Percentiles rank a stretch among this genome's conserved stretches.
These are phyloP conservation scores for Poecilia gillii DNA, from an alignment of 2,797 vertebrate genomes.

Conservation along the genomic window DNA sequence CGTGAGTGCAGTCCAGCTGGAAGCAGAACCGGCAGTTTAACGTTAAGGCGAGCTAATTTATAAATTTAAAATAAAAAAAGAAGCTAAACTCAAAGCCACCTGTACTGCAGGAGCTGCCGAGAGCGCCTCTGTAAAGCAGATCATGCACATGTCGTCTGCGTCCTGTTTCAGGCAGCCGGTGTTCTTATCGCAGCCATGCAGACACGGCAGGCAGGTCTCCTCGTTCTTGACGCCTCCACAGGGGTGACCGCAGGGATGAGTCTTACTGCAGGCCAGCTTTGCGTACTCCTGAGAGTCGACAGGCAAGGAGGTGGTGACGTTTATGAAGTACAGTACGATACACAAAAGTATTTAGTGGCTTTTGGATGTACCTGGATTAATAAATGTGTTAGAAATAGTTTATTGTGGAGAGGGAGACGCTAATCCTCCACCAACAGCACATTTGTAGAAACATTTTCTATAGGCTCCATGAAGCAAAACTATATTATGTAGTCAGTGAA, in stretches of 20 bases:
- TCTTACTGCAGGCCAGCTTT: slow-evolving; percentile 96
- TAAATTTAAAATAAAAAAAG: neutral
- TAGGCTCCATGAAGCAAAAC: neutral
- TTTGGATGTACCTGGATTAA: neutral
- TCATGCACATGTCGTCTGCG: slow-evolving; percentile 99
- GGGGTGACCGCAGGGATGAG: slow-evolving; percentile 93
- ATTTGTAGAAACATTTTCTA: neutral
- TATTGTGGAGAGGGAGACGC: neutral
- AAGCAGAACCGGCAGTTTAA: slow-evolving; percentile 27
- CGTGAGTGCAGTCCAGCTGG: slow-evolving; percentile 97
- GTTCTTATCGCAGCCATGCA: slow-evolving; percentile 95
- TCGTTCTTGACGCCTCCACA: slow-evolving; percentile 98
- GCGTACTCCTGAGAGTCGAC: slow-evolving; percentile 88
- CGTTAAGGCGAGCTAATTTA: neutral
- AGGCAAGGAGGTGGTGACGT: slow-evolving; percentile 8
- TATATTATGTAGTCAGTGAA: neutral
- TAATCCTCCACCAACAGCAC: neutral
- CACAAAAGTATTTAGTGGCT: neutral
- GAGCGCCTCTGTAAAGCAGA: slow-evolving; percentile 98
- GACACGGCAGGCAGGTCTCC: slow-evolving; percentile 92
- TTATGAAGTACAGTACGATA: neutral
- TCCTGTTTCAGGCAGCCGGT: slow-evolving; percentile 93
- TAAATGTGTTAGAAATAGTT: neutral
- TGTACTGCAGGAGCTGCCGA: slow-evolving; percentile 97
- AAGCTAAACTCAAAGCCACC: slow-evolving; percentile 72